Conservation (phyloP, 2,113 vertebrate genomes). For the Gymnorhina tibicen region DNA sequence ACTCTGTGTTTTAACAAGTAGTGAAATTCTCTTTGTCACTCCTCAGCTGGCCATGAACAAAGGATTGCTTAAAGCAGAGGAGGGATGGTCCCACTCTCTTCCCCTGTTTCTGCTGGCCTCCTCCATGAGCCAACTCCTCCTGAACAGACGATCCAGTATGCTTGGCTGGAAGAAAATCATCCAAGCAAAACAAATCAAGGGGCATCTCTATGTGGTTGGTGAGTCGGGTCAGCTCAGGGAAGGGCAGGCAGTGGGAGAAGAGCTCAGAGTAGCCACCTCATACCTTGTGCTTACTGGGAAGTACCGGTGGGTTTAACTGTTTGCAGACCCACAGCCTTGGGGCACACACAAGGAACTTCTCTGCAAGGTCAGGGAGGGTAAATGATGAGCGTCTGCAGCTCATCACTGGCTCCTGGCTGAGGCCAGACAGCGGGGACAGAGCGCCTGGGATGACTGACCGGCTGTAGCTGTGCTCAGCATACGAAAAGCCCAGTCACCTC, state of each 20-base stretch:
- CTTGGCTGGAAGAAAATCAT: neutral
- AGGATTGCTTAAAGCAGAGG: neutral
- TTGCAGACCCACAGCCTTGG: neutral
- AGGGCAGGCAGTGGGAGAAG: neutral
- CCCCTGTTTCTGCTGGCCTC: neutral
- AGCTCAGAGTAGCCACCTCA: neutral
- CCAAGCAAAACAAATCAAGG: neutral
- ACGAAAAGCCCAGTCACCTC: neutral
- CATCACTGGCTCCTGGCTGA: neutral
- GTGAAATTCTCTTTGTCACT: neutral
- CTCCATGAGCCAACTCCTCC: neutral
- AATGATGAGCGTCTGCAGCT: neutral
- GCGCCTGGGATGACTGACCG: neutral
- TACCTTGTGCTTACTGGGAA: neutral
- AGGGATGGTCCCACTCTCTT: neutral
- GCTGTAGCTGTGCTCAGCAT: neutral
- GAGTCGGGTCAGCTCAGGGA: neutral
- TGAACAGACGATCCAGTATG: accelerated
- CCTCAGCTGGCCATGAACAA: neutral
- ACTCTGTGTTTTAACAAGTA: neutral
- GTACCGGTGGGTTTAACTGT: neutral
- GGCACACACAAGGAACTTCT: neutral
- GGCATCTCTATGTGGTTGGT: accelerated
- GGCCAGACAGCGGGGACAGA: neutral
- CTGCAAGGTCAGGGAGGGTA: neutral